Base-by-base conservation (phyloP, 2,113 vertebrate species). In the Aramus guarauna region DNA sequence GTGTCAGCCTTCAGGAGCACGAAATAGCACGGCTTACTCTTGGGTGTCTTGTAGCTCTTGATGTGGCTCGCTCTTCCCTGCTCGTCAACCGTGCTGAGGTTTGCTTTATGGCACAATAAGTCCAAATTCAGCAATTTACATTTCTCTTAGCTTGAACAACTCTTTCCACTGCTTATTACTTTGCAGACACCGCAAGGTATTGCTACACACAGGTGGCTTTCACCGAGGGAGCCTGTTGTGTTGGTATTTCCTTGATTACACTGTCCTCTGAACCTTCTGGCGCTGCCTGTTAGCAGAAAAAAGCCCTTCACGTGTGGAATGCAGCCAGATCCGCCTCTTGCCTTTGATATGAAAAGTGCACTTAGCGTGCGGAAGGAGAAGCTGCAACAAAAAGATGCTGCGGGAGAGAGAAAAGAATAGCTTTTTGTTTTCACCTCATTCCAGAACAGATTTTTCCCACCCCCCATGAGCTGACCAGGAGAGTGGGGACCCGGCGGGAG, bases 141-240 rank as follows among this genome's bases (percentile, higher is more conserved):
- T 95, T 97, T 91, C 88, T 97, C 55, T 93, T 82, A 85, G 89
- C 90, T 93, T 88, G 95, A 97, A 50, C 85, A 75, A 29, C 78
- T 90, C 50, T 90, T 41, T 69, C 52, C 11, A 12, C 68, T 60
- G 90, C 79, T 93, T 82, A 73, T 91, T 84, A 52, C 91, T 93
- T 81, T 91, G 83, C 58, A 72, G 94, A 90, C 80, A 59, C 90
- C 86, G 17, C 2, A 26, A 94, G 92, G 94, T 91, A 60, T 92
- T 19, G 0, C 95, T 92, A 26, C 24, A 78, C 41, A 27, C 80
- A 64, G 94, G 94, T 93, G 81, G 82, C 50, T 92, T 85, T 88
- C 84, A 37, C 88, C 26, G 37, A 43, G 66, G 88, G 79, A 82
- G 76, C 85, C 89, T 62, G 22, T 95, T 93, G 72, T 64, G 71